Conservation (phyloP, 2,888 invertebrate species). For the Himalopsyche kuldschensis region DNA sequence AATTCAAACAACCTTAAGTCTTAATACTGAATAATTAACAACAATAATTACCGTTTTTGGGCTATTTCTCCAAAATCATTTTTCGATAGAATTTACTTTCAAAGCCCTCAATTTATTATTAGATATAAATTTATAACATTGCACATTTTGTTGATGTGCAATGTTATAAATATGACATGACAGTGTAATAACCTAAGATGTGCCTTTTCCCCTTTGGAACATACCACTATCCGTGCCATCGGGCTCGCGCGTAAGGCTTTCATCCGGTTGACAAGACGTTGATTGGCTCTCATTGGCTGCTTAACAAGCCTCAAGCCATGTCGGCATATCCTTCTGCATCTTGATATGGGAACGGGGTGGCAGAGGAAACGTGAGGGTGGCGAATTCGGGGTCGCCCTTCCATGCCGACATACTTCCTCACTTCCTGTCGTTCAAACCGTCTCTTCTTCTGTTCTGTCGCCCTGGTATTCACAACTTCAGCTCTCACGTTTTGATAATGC, state of each 20-base stretch:
- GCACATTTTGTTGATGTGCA: too few species aligned
- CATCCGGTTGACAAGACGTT: slow-evolving; percentile 40
- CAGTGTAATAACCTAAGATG: too few species aligned
- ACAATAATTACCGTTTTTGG: too few species aligned
- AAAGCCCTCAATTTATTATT: too few species aligned
- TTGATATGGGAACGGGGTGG: slow-evolving; percentile 24
- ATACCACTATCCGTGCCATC: background rate
- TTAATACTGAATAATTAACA: too few species aligned
- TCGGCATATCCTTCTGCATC: slow-evolving; percentile 25
- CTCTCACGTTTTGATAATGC: background rate
- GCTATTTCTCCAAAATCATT: too few species aligned
- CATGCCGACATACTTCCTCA: background rate
- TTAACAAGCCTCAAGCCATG: slow-evolving; percentile 35
- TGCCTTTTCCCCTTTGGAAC: background rate
- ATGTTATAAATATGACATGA: too few species aligned
- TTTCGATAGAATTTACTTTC: too few species aligned
- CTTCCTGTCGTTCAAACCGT: slow-evolving; percentile 8
- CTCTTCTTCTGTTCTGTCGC: slow-evolving; percentile 4
- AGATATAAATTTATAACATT: too few species aligned
- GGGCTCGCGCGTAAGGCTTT: slow-evolving; percentile 25
- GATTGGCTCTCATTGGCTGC: slow-evolving; percentile 39
- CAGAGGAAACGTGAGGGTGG: background rate
- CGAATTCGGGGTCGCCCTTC: background rate
- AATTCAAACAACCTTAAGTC: too few species aligned
- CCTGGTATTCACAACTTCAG: background rate